Evolutionary conservation across 2,888 invertebrate species (phyloP).

Genomic region (Apamea sordens): DNA sequence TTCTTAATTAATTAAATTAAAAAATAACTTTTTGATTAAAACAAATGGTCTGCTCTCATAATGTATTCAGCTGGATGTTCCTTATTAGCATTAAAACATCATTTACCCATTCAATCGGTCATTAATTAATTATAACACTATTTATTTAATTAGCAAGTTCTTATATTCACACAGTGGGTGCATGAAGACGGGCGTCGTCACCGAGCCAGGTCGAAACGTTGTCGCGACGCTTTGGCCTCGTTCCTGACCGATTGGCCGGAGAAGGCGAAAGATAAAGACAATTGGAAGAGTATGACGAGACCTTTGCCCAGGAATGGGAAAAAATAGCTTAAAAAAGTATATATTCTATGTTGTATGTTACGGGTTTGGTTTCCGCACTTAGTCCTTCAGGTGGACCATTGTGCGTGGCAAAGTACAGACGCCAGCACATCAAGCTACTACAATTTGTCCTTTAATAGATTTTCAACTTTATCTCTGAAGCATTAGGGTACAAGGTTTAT

Average conservation of each 20-base stretch:
- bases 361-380: no score
- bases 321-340: neutral
- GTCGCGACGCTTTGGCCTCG: neutral
- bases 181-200: neutral
- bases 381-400: no score
- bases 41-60: neutral
- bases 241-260: neutral
- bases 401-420: no score
- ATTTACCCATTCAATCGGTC: conserved; percentile 27
- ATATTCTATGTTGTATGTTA: no score
- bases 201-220: neutral
- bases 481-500: no score
- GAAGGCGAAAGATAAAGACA: neutral
- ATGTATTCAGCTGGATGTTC: conserved; percentile 30
- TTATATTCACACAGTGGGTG: neutral
- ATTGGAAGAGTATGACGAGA: neutral
- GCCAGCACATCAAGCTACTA: no score
- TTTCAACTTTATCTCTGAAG: no score
- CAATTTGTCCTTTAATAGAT: no score
- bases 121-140: conserved; percentile 34
- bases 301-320: neutral
- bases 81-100: conserved; percentile 32
- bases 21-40: neutral
- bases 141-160: neutral
- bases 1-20: conserved; percentile 6